Evolutionary conservation across 2,113 vertebrate genomes (phyloP).

Genomic region (Motacilla alba): DNA sequence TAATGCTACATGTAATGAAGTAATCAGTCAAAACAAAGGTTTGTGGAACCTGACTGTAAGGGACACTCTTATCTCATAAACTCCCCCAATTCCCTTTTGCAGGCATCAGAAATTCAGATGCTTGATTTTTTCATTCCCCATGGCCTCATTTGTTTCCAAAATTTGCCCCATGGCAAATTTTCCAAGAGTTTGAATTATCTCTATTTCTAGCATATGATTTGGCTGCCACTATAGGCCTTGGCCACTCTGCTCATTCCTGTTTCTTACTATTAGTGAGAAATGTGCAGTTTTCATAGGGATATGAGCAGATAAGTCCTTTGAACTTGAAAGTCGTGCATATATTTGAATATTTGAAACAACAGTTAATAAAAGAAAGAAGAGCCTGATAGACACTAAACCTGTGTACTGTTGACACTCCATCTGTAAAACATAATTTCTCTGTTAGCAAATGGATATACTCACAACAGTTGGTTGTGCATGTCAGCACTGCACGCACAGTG

Average conservation of each 20-base stretch:
- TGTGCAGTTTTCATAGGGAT: neutral
- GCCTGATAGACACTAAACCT: neutral
- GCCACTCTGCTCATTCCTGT: neutral
- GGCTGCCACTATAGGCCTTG: neutral
- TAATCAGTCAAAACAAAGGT: neutral
- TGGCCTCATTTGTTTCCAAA: neutral
- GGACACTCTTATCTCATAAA: neutral
- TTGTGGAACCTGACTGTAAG: neutral
- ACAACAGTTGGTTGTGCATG: rapidly evolving
- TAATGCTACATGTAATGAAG: neutral
- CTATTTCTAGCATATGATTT: neutral
- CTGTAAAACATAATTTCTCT: neutral
- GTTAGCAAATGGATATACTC: neutral
- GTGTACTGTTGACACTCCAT: neutral
- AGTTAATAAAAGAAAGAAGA: neutral
- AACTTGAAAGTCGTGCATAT: neutral
- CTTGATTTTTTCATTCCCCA: neutral
- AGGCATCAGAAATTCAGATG: neutral
- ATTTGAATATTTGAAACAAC: neutral
- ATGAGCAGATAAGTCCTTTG: neutral
- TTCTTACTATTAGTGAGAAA: neutral
- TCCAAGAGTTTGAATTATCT: neutral
- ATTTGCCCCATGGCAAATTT: neutral
- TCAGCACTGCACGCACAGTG: rapidly evolving
- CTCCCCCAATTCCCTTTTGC: neutral